Evolutionary conservation across 2,888 invertebrate genomes (phyloP), one percentile per base, ranked within the genome.

Genomic region (Clostera curtula): DNA sequence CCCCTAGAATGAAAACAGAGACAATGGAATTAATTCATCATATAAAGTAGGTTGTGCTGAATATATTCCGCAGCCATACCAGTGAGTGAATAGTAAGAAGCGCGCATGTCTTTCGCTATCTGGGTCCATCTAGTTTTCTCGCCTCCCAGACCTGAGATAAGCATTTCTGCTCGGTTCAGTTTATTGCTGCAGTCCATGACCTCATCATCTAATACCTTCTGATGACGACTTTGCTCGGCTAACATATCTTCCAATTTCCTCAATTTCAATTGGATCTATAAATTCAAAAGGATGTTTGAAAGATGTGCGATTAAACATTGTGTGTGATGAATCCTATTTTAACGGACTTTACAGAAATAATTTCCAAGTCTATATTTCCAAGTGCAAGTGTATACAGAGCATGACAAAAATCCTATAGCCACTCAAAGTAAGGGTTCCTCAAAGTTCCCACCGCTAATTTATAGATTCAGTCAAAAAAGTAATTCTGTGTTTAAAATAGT

Each of bases 71-170:
- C n/a, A n/a, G n/a, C n/a, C n/a, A 85, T 21, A 22, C 91, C 91
- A 29, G 93, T 93, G 1, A 95, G 77, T 15, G 89, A 85, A 42
- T 87, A 85, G 56, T 93, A 93, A 37, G 86, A 88, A 31, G 86
- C 86, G 8, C 90, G 89, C 5, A 94, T 73, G 1, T 64, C 59
- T 56, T 89, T 87, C 0, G 96, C 96, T 6, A 91, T 90, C 20
- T 87, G 84, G 1, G 89, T 91, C 97, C 97, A 98, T 34, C 97
- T 86, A 2, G 88, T 88, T 51, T 95, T 95, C 68, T 97, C 97
- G 0, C 96, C 96, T 0, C 97, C 96, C 16, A 97, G 83, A 0
- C 96, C 96, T 0, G 92, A 91, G 37, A 98, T 96, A 35, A 98
- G 86, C 73, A 97, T 95, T 72, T 96, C 94, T 0, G 97, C 97